These are phyloP conservation scores for Sisyra terminalis DNA, from an alignment of 2,888 invertebrate genomes.

Conservation along the genomic window DNA sequence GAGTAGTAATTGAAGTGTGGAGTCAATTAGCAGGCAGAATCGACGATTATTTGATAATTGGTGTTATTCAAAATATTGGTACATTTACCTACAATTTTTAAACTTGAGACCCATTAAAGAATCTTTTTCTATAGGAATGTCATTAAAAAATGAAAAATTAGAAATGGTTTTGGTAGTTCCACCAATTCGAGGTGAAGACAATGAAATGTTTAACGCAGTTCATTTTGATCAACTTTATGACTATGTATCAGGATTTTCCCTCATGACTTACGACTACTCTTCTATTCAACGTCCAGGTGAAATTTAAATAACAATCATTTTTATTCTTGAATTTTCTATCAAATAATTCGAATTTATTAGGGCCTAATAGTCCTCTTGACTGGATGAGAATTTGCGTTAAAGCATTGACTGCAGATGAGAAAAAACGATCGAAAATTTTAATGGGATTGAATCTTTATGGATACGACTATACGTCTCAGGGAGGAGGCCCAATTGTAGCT, in stretches of 20 bases:
- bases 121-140: no score
- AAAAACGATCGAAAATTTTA: slow-evolving; percentile 60
- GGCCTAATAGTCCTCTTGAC: slow-evolving; percentile 75
- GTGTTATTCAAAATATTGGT: slow-evolving; percentile 48
- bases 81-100: slow-evolving; percentile 17
- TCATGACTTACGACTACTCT: slow-evolving; percentile 97
- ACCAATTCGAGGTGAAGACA: slow-evolving; percentile 46
- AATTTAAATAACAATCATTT: slow-evolving; percentile 4
- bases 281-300: slow-evolving; percentile 60
- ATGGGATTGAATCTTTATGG: slow-evolving; percentile 91
- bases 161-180: slow-evolving; percentile 65
- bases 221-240: slow-evolving; percentile 65
- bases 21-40: slow-evolving; percentile 60
- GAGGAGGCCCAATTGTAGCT: slow-evolving; percentile 70
- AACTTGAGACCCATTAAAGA: not conserved
- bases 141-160: slow-evolving; percentile 36
- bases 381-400: slow-evolving; percentile 71
- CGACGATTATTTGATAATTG: slow-evolving; percentile 35
- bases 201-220: slow-evolving; percentile 51
- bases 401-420: slow-evolving; percentile 44
- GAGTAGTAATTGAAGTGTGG: slow-evolving; percentile 82
- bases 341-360: slow-evolving; percentile 24
- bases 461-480: slow-evolving; percentile 66
- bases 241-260: slow-evolving; percentile 68
- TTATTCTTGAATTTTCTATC: not conserved